phyloP scores from a whole-genome alignment of 1,140 invertebrate species.

The Trichonephila clavipes region DNA sequence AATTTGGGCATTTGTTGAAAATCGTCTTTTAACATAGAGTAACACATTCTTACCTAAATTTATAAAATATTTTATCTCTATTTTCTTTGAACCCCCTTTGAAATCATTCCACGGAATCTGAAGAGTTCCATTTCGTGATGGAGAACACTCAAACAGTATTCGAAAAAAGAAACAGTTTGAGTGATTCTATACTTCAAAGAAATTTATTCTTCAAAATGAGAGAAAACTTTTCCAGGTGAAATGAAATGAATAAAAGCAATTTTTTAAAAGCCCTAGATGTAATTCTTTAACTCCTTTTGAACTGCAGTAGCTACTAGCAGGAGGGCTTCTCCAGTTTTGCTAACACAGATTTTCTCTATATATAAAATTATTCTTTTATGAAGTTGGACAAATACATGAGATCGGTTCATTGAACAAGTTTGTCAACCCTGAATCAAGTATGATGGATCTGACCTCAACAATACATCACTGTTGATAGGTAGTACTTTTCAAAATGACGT shows the following conservation, averaged over 20 bases:
- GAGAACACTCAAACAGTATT: background rate
- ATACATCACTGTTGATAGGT: constrained; percentile 40
- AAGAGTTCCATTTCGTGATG: background rate
- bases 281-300: background rate
- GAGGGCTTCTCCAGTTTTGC: background rate
- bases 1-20: too few species aligned
- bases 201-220: background rate
- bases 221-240: background rate
- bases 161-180: background rate
- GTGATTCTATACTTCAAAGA: background rate
- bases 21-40: too few species aligned
- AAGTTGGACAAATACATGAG: constrained; percentile 43
- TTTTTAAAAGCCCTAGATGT: constrained; percentile 1
- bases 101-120: background rate
- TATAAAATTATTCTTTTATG: constrained; percentile 43
- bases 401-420: constrained; percentile 30
- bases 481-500: constrained; percentile 38
- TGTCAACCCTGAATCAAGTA: constrained; percentile 18
- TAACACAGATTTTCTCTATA: constrained; percentile 28
- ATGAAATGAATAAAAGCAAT: background rate
- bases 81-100: background rate
- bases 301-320: background rate
- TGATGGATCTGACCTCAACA: constrained; percentile 47
- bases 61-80: too few species aligned
- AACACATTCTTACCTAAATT: too few species aligned